Percentiles rank a stretch among this genome's conserved stretches.
Evolutionary conservation across 2,888 invertebrate species (phyloP).

Genomic region (Trachelus troglodyta): DNA sequence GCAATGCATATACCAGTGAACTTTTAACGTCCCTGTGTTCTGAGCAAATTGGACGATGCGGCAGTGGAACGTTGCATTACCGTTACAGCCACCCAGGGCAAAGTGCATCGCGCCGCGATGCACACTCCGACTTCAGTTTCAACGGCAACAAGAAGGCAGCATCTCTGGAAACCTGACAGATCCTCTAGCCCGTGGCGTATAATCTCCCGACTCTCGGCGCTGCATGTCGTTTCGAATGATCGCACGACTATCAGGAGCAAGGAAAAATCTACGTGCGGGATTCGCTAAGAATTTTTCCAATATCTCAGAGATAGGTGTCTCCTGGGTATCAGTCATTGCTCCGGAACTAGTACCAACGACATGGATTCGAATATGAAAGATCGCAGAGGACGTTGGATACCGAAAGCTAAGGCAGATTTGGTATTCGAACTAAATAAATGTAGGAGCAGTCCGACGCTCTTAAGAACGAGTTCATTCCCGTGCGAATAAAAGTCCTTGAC

Average conservation of each 20-base stretch:
- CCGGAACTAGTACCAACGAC: background rate
- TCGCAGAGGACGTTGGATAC: background rate
- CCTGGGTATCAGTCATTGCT: background rate
- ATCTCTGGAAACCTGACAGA: background rate
- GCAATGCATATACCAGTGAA: slow-evolving; percentile 17
- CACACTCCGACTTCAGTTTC: background rate
- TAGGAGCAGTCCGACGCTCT: background rate
- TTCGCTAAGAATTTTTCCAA: background rate
- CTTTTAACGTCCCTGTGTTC: slow-evolving; percentile 27
- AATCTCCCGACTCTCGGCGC: background rate
- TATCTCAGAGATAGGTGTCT: background rate
- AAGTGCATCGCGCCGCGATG: background rate
- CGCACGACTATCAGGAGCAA: background rate
- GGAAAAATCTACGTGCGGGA: background rate
- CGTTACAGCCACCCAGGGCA: background rate
- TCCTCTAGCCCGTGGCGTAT: background rate
- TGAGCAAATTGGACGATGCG: slow-evolving; percentile 21
- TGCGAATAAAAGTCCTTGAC: background rate
- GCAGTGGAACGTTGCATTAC: background rate
- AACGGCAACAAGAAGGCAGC: background rate
- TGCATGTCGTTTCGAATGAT: background rate
- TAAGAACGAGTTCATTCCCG: background rate
- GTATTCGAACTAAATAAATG: background rate
- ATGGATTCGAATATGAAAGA: background rate
- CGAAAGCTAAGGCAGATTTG: background rate